Evolutionary conservation across 2,797 vertebrate genomes (phyloP).

Genomic region (Mus spretus): DNA sequence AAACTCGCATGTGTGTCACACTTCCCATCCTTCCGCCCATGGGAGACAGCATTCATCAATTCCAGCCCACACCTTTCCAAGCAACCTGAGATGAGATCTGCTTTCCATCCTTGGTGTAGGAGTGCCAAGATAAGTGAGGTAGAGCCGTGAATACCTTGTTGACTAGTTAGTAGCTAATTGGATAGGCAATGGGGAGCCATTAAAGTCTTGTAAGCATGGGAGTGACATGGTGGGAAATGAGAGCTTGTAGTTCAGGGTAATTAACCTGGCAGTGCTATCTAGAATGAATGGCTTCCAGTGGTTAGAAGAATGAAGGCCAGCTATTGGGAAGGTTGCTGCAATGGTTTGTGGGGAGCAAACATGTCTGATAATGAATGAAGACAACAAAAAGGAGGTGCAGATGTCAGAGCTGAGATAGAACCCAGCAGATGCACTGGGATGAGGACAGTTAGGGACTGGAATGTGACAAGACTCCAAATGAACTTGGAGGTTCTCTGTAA

Average conservation of each 20-base stretch:
- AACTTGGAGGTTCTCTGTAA: background rate
- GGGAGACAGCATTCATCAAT: conserved; percentile 59
- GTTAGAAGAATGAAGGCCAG: conserved; percentile 60
- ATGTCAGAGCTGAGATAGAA: background rate
- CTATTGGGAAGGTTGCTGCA: conserved; percentile 41
- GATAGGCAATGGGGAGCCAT: conserved; percentile 78
- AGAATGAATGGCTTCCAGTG: conserved; percentile 58
- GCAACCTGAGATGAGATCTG: conserved; percentile 30
- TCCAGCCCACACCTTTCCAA: conserved; percentile 61
- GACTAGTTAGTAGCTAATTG: conserved; percentile 82
- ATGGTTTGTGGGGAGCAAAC: background rate
- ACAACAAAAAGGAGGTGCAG: background rate
- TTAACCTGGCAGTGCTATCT: conserved; percentile 74
- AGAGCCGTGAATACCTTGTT: conserved; percentile 33
- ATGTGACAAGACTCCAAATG: background rate
- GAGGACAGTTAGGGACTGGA: background rate
- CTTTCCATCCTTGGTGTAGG: conserved; percentile 62
- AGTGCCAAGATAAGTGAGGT: conserved; percentile 38
- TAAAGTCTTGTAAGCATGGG: conserved; percentile 74
- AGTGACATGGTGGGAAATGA: conserved; percentile 80
- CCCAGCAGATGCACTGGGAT: background rate
- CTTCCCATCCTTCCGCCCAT: conserved; percentile 14
- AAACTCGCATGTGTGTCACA: background rate
- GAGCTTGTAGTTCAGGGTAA: conserved; percentile 76
- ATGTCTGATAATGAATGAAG: background rate